Evolutionary conservation across 1,140 invertebrate genomes (phyloP).

Genomic region (Camponotus floridanus): DNA sequence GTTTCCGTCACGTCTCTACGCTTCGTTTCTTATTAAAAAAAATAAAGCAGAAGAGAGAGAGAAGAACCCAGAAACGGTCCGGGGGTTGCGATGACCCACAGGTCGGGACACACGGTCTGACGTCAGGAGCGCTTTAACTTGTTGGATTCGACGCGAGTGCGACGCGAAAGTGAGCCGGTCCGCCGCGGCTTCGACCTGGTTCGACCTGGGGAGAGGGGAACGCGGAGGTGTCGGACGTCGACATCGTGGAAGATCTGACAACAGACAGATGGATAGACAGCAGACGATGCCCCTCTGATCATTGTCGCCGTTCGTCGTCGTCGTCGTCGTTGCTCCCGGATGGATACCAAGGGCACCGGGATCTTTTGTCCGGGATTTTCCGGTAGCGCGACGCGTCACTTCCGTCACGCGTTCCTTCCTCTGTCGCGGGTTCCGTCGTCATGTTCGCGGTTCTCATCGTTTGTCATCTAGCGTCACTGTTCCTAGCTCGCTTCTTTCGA

Average conservation of each 20-base stretch:
- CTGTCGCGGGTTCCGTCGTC: background rate
- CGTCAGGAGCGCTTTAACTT: constrained; percentile 61
- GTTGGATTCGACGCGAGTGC: constrained; percentile 63
- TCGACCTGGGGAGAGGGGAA: background rate
- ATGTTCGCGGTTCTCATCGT: background rate
- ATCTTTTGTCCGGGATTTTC: background rate
- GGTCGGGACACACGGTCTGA: constrained; percentile 50
- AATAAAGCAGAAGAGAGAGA: background rate
- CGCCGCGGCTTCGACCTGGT: constrained; percentile 27
- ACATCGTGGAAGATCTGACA: background rate
- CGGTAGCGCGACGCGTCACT: constrained; percentile 43
- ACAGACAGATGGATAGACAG: background rate
- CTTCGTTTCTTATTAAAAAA: constrained; percentile 1
- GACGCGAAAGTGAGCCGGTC: constrained; percentile 59
- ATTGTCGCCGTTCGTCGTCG: background rate
- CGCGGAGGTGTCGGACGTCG: constrained; percentile 39
- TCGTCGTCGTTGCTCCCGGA: background rate
- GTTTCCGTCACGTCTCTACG: background rate
- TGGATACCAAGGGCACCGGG: background rate
- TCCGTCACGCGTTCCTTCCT: constrained; percentile 46
- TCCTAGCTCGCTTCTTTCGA: too few species aligned
- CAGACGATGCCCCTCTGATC: background rate
- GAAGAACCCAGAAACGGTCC: background rate
- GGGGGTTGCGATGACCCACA: constrained; percentile 47
- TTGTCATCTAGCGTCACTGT: constrained; percentile 2